phyloP scores from a whole-genome alignment of 2,888 invertebrate species.

The Fragum sueziense region DNA sequence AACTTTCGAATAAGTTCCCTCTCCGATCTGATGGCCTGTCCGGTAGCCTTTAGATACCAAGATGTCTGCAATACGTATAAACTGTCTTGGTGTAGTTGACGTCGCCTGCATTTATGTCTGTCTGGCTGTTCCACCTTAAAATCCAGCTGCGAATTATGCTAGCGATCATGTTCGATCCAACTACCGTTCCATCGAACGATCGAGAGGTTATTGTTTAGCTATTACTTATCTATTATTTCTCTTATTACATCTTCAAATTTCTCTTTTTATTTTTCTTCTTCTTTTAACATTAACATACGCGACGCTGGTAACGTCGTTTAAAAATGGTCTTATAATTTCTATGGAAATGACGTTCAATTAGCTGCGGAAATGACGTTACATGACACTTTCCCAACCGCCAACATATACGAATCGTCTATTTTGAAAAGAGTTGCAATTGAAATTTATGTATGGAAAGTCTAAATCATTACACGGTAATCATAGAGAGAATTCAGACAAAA shows the following conservation, averaged over 20 bases:
- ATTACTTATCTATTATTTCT: neutral
- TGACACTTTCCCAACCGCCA: neutral
- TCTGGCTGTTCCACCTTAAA: neutral
- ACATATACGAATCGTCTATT: no score
- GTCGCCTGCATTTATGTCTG: conserved; percentile 40
- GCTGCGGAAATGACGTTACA: neutral
- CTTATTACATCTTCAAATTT: conserved; percentile 8
- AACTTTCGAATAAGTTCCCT: conserved; percentile 95
- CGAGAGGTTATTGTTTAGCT: neutral
- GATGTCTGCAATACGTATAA: conserved; percentile 65
- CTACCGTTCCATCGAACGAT: neutral
- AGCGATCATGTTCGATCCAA: neutral
- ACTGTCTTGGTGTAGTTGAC: conserved; percentile 54
- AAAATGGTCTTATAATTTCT: neutral
- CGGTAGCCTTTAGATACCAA: conserved; percentile 82
- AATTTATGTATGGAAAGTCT: no score
- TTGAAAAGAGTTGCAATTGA: no score
- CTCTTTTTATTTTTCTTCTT: neutral
- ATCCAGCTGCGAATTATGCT: neutral
- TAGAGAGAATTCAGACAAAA: no score
- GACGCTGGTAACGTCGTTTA: neutral
- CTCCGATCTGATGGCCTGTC: conserved; percentile 87
- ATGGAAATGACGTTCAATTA: neutral
- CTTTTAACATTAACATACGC: neutral
- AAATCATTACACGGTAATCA: no score